Conservation (phyloP, 2,113 vertebrate genomes). For the Ictalurus furcatus region DNA sequence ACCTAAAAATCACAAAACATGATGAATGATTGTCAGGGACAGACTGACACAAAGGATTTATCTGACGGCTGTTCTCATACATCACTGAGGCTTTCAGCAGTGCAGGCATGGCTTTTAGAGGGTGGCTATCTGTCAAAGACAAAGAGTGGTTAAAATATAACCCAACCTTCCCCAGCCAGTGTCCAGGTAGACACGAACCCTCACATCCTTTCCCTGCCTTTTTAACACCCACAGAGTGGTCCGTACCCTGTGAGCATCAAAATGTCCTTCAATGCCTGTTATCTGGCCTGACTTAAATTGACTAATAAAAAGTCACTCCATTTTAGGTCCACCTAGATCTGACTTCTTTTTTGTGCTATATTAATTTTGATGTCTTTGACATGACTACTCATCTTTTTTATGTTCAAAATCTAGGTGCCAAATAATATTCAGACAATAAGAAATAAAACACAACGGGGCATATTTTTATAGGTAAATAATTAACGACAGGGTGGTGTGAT, state of each 20-base stretch:
- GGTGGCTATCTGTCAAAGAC: conserved; percentile 73
- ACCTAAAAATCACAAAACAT: conserved; percentile 70
- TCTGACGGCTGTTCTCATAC: conserved; percentile 69
- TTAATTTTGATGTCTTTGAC: not conserved
- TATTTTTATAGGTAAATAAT: not conserved
- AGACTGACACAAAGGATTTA: conserved; percentile 74
- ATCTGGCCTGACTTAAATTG: not conserved
- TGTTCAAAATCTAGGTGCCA: not conserved
- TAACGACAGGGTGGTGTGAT: not conserved
- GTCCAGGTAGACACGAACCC: conserved; percentile 61
- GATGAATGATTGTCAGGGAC: conserved; percentile 77
- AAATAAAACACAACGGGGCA: not conserved
- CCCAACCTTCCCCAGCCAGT: conserved; percentile 60
- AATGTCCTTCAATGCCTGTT: not conserved
- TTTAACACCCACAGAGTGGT: not conserved
- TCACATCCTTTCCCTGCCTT: conserved; percentile 50
- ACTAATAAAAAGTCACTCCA: not conserved
- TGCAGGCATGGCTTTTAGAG: conserved; percentile 71
- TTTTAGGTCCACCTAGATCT: not conserved
- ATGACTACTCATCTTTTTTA: not conserved
- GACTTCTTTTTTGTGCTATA: not conserved
- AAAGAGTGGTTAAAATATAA: conserved; percentile 68
- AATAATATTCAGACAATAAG: not conserved
- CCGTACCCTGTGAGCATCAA: not conserved
- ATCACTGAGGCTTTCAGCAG: conserved; percentile 73